phyloP scores from a whole-genome alignment of 2,797 vertebrate species.

The Ispidina lecontei region DNA sequence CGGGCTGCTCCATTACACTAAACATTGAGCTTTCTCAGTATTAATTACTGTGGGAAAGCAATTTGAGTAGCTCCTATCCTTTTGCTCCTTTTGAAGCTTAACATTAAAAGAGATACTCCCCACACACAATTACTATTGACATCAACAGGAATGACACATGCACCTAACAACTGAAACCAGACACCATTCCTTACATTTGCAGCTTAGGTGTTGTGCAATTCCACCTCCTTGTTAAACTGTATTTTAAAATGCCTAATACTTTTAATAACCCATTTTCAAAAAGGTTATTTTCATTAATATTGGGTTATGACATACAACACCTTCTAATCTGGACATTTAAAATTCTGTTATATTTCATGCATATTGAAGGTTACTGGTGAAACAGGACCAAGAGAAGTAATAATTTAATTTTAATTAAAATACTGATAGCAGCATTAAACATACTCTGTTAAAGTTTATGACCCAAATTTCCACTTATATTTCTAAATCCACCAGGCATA shows the following conservation, averaged over 20 bases:
- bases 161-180: background rate
- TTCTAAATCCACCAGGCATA: background rate
- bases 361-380: background rate
- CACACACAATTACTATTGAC: background rate
- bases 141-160: background rate
- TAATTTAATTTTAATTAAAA: background rate
- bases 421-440: background rate
- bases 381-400: background rate
- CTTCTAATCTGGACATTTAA: background rate
- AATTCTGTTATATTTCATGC: background rate
- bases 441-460: background rate
- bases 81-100: background rate
- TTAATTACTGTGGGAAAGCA: background rate
- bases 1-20: fast-evolving
- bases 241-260: background rate
- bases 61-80: background rate
- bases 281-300: background rate
- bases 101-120: background rate
- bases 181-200: background rate
- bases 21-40: background rate
- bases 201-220: constrained; percentile 10
- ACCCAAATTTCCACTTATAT: background rate
- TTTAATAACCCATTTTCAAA: background rate
- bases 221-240: background rate
- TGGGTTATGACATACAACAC: background rate